Evolutionary conservation across 2,888 invertebrate genomes (phyloP).

Genomic region (Exephanes ischioxanthus): DNA sequence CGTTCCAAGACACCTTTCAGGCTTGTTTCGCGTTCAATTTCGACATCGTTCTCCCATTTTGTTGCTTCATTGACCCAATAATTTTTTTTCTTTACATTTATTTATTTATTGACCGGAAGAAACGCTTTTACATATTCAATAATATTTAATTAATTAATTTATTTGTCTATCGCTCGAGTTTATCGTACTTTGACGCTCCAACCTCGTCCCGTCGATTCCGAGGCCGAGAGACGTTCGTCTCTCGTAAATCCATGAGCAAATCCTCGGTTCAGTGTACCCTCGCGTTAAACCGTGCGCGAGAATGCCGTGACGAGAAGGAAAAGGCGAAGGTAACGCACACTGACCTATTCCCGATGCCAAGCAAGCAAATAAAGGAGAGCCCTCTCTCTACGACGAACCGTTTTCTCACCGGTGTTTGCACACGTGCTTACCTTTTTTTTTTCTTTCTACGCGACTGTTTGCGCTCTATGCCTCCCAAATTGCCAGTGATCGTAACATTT

Average conservation of each 20-base stretch:
- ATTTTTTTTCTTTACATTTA: background rate
- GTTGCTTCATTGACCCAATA: no score
- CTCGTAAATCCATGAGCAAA: constrained; percentile 4
- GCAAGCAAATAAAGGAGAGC: constrained; percentile 57
- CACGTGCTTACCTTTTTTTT: constrained; percentile 38
- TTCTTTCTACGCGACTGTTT: constrained; percentile 10
- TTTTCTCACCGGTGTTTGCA: constrained; percentile 34
- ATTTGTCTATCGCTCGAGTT: background rate
- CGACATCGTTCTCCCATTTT: background rate
- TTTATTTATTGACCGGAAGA: background rate
- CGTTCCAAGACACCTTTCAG: background rate
- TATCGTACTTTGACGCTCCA: background rate
- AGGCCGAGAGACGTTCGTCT: background rate
- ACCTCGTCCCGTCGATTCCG: background rate
- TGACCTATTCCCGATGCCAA: constrained; percentile 41
- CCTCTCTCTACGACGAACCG: constrained; percentile 8
- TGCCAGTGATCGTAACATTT: constrained; percentile 10
- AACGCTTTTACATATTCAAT: background rate
- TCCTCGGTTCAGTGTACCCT: background rate
- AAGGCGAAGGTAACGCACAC: constrained; percentile 9
- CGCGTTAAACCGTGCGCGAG: background rate
- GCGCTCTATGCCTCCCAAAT: constrained; percentile 13
- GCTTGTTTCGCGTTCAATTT: background rate
- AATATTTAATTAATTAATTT: background rate
- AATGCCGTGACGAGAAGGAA: background rate